These are phyloP conservation scores for Sitta europaea DNA, from an alignment of 2,113 vertebrate genomes.

Conservation along the genomic window DNA sequence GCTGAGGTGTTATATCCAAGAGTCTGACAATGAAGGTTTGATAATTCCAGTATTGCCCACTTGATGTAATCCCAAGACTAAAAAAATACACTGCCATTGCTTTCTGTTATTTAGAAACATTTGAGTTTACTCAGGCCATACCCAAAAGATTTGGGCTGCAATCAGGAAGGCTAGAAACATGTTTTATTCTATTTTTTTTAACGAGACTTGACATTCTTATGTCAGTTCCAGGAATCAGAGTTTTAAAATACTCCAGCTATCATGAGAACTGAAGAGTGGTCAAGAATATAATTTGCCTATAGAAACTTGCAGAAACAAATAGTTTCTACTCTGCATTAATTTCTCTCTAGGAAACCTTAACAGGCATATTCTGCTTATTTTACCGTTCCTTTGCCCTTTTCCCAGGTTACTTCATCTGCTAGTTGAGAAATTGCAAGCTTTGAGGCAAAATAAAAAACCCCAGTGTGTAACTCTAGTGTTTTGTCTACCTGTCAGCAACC, in stretches of 20 bases:
- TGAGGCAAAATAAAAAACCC: neutral
- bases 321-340: neutral
- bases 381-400: neutral
- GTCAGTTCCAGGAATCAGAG: neutral
- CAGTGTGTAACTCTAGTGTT: neutral
- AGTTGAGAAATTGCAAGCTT: neutral
- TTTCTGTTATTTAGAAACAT: neutral
- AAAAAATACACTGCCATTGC: neutral
- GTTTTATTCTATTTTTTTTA: neutral
- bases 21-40: neutral
- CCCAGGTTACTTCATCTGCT: neutral
- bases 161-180: neutral
- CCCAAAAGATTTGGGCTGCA: neutral
- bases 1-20: conserved; percentile 13
- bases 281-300: neutral
- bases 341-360: neutral
- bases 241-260: neutral
- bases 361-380: neutral
- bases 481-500: neutral
- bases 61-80: neutral
- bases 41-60: neutral
- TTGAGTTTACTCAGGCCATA: neutral
- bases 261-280: conserved; percentile 4
- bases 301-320: neutral
- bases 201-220: neutral